A percentile compares a stretch with the other conserved stretches of the same genome.
These are phyloP conservation scores for Ianthella basta DNA, from an alignment of 37 sponge, comb jelly and placozoan species.

Conservation along the genomic window DNA sequence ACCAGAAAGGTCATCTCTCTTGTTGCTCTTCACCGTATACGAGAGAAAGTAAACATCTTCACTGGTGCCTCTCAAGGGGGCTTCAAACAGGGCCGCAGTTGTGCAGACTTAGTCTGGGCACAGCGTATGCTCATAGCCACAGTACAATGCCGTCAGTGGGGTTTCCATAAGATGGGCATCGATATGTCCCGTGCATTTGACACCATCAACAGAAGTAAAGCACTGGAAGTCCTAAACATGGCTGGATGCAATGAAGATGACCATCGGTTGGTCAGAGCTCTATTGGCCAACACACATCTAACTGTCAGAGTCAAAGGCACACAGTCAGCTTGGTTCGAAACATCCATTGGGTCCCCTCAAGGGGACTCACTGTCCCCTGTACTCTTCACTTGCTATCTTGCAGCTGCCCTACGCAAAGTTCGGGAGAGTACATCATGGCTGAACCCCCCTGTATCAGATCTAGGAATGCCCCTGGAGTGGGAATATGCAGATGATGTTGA, in stretches of 20 bases:
- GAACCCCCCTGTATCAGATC: conserved; percentile 22
- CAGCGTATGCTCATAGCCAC: conserved; percentile 31
- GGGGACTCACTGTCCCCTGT: conserved; percentile 35
- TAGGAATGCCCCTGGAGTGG: conserved; percentile 30
- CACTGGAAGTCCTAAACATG: conserved; percentile 4
- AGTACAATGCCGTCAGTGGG: conserved; percentile 29
- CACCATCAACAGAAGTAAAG: conserved; percentile 30
- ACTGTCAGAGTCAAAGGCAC: conserved; percentile 1
- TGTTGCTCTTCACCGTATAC: conserved; percentile 30
- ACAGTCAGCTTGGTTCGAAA: background rate
- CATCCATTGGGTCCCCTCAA: conserved; percentile 34
- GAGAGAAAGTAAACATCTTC: background rate
- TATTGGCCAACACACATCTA: conserved; percentile 2
- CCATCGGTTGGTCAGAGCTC: background rate
- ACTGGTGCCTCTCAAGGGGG: conserved; percentile 31
- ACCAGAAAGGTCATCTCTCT: conserved; percentile 37
- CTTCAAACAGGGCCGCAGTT: conserved; percentile 23
- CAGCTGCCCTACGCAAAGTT: conserved; percentile 26
- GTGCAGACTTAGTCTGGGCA: conserved; percentile 34
- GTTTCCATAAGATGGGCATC: conserved; percentile 47
- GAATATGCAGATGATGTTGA: conserved; percentile 51
- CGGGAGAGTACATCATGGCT: conserved; percentile 8
- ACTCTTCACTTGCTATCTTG: conserved; percentile 38
- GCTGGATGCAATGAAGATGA: conserved; percentile 43
- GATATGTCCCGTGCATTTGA: conserved; percentile 50